A percentile compares a stretch with the other conserved stretches of the same genome.
These are phyloP conservation scores for Eupelmus urozonus DNA, from an alignment of 2,888 invertebrate genomes.

Conservation along the genomic window DNA sequence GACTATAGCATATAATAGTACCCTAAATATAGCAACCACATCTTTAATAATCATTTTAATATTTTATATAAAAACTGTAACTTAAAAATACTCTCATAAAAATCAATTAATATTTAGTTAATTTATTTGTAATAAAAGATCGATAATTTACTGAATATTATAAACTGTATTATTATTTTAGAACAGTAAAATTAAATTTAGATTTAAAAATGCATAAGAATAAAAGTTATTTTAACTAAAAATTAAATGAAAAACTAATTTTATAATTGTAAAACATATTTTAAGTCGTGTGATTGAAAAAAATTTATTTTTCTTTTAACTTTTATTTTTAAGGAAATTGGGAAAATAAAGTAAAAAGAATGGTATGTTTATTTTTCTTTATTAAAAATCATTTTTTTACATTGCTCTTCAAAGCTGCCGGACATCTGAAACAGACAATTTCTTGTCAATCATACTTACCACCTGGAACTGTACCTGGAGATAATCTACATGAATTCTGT, in stretches of 20 bases:
- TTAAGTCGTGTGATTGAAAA: no score
- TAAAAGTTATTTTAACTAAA: background rate
- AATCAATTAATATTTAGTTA: no score
- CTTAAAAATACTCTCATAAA: no score
- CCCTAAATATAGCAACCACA: no score
- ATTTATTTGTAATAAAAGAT: no score
- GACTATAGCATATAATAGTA: no score
- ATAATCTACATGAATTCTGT: background rate
- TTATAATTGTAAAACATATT: no score
- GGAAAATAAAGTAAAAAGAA: constrained; percentile 19
- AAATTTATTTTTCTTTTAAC: background rate
- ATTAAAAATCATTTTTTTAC: constrained; percentile 20
- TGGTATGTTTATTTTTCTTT: constrained; percentile 2
- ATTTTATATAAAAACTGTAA: no score
- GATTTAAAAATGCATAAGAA: background rate
- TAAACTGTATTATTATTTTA: background rate
- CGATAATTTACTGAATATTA: no score
- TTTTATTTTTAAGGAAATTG: background rate
- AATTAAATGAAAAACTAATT: no score
- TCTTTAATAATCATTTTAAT: no score
- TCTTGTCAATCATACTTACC: constrained; percentile 45
- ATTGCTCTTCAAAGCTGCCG: background rate
- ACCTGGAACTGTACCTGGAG: background rate
- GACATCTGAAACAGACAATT: constrained; percentile 23
- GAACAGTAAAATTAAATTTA: constrained; percentile 8